These are phyloP conservation scores for Melanotaenia boesemani DNA, from an alignment of 2,797 vertebrate genomes.

Conservation along the genomic window DNA sequence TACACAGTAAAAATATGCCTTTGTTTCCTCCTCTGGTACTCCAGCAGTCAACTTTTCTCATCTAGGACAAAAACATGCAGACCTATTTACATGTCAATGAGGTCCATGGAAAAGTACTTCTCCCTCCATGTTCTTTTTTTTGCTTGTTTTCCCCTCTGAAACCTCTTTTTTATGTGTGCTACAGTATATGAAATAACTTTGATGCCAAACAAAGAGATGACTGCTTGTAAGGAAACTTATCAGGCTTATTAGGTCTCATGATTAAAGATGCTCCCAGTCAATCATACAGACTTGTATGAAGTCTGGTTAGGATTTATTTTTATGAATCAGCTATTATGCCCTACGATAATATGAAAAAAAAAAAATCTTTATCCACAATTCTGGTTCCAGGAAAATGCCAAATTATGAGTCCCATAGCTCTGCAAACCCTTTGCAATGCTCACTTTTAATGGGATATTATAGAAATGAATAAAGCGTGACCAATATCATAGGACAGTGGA, in stretches of 20 bases:
- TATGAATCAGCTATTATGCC: background rate
- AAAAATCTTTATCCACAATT: background rate
- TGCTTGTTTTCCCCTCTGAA: constrained; percentile 1
- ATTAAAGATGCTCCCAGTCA: background rate
- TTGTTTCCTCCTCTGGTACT: constrained; percentile 46
- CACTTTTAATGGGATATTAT: background rate
- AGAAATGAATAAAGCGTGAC: background rate
- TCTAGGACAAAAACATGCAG: constrained; percentile 71
- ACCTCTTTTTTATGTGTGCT: constrained; percentile 17
- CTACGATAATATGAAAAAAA: too few relatives aligned
- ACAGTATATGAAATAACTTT: constrained; percentile 20
- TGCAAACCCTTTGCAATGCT: constrained; percentile 2
- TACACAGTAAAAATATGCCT: constrained; percentile 16
- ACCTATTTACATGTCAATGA: constrained; percentile 80
- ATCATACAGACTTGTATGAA: background rate
- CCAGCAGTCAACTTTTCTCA: constrained; percentile 58
- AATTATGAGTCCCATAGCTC: background rate
- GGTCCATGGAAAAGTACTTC: constrained; percentile 41
- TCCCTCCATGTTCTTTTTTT: constrained; percentile 3
- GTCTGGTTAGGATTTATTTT: background rate
- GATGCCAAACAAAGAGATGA: constrained; percentile 2
- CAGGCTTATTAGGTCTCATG: background rate
- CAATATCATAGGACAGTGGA: background rate
- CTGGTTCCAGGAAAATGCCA: background rate
- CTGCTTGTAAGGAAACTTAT: constrained; percentile 10